Conservation (phyloP, 1,140 invertebrate genomes). For the Hypothenemus hampei region DNA sequence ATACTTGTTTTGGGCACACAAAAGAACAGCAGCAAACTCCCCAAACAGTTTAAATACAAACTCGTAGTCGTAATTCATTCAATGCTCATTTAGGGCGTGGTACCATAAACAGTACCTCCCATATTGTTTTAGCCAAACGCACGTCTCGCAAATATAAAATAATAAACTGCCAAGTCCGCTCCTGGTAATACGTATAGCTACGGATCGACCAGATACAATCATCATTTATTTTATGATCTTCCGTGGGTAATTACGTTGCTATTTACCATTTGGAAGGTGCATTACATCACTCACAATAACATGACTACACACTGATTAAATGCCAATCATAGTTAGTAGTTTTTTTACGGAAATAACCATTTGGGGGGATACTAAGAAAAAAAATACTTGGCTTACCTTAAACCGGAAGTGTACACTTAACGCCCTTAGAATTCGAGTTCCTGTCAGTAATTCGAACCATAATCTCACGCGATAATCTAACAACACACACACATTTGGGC, state of each 20-base stretch:
- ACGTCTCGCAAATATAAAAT: too few species aligned
- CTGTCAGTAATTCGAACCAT: conserved; percentile 15
- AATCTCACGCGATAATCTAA: conserved; percentile 24
- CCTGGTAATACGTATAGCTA: background rate
- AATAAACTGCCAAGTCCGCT: too few species aligned
- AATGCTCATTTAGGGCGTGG: background rate
- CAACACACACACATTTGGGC: too few species aligned
- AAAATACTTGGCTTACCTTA: conserved; percentile 1
- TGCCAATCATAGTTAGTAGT: too few species aligned
- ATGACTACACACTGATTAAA: background rate
- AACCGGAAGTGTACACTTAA: conserved; percentile 23
- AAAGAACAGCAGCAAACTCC: background rate
- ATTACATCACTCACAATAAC: background rate
- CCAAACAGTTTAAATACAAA: too few species aligned
- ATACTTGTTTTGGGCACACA: conserved; percentile 15
- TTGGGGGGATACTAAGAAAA: background rate
- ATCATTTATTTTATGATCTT: too few species aligned
- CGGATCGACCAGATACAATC: background rate
- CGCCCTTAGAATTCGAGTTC: conserved; percentile 20
- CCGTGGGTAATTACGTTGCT: too few species aligned
- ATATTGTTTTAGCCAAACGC: too few species aligned
- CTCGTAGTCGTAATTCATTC: background rate
- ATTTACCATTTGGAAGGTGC: conserved; percentile 3
- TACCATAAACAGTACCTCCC: too few species aligned
- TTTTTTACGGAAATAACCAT: background rate